Conservation (phyloP, 2,797 vertebrate species). For the Sarcophilus harrisii region DNA sequence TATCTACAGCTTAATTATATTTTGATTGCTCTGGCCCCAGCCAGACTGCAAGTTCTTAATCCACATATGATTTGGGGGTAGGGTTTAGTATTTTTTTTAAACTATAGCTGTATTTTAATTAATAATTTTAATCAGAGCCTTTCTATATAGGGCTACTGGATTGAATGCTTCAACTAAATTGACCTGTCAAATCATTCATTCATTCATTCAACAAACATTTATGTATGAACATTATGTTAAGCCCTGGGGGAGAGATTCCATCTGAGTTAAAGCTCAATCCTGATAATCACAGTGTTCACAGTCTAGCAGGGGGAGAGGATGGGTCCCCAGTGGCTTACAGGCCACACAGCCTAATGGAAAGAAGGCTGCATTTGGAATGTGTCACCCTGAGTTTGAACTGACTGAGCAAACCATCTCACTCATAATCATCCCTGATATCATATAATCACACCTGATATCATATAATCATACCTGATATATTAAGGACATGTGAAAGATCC, state of each 20-base stretch:
- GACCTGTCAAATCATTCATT: background rate
- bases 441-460: no score
- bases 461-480: no score
- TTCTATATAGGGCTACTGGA: background rate
- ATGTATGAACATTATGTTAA: background rate
- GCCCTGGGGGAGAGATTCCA: background rate
- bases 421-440: accelerated
- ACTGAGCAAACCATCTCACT: background rate
- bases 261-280: background rate
- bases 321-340: background rate
- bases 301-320: background rate
- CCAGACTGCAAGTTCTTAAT: background rate
- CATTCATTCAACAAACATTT: constrained; percentile 4
- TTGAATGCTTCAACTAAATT: constrained; percentile 8
- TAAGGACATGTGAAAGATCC: background rate
- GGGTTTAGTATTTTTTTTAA: constrained; percentile 2
- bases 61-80: constrained; percentile 26
- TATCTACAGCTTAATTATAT: background rate
- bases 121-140: constrained; percentile 27
- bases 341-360: background rate
- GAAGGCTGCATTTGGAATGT: background rate
- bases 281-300: background rate
- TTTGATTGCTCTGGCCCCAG: constrained; percentile 32
- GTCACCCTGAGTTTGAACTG: background rate
- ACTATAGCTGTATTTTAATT: background rate